Base-by-base conservation (phyloP, 2,113 vertebrate genomes). In the Paedocypris sp. region DNA sequence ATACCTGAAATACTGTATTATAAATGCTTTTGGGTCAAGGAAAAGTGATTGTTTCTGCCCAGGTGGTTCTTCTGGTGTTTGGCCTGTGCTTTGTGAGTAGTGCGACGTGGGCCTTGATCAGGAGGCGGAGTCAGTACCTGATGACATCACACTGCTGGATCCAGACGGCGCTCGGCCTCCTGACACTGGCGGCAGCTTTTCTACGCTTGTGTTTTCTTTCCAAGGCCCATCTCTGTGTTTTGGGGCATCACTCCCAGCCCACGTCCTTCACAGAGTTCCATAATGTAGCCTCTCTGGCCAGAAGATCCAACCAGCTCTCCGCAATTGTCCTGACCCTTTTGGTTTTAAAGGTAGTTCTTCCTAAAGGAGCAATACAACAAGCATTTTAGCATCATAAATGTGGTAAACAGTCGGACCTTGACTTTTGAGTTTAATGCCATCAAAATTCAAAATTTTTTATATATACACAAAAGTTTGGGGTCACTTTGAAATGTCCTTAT, bases 31-130 rank as follows among this genome's bases (percentile, higher is more conserved):
- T n/a, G n/a, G n/a, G n/a, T n/a, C n/a, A n/a, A n/a, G n/a, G n/a
- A n/a, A n/a, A n/a, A n/a, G n/a, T n/a, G n/a, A n/a, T n/a, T n/a
- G n/a, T n/a, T n/a, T 2, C 19, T 3, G 52, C 2, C 0, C 69
- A 89, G 86, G 72, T 78, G 50, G 35, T 83, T 13, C 75, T 89
- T 11, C 67, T 88, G 35, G 11, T 82, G 57, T 80, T 79, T n/a
- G 72, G 73, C 32, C 42, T 86, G 25, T 66, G 78, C 29, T 75
- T 83, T 39, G 51, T 81, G 58, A 50, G 53, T 3, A 69, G 50
- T 13, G 82, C 85, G 57, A 11, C 83, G 12, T 57, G 73, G 46
- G 66, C 71, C 4, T 7, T 79, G 51, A 22, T 63, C 4, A 71
- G 51, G 13, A 74, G 82, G 62, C 47, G 52, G 11, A 39, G 51